Percentiles rank a stretch among this genome's conserved stretches.
Conservation (phyloP, 2,113 vertebrate species). For the Azemiops feae region DNA sequence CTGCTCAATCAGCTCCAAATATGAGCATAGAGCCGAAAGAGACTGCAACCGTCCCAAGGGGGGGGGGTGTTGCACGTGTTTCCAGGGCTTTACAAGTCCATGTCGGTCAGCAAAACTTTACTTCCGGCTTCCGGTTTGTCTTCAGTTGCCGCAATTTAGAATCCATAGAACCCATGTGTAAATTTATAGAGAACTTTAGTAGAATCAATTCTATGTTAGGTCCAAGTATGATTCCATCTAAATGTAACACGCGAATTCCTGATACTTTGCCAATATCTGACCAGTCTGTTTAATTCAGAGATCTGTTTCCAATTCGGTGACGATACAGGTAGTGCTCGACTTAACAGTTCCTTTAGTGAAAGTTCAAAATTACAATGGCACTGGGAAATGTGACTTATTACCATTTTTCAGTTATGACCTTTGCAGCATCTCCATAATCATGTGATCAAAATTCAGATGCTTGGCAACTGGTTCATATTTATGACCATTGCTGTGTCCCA, state of each 20-base stretch:
- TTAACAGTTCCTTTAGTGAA: background rate
- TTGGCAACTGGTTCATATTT: too few relatives aligned
- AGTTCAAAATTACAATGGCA: background rate
- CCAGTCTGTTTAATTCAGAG: background rate
- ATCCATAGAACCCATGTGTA: background rate
- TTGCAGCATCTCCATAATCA: too few relatives aligned
- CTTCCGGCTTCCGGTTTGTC: background rate
- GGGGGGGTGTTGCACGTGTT: background rate
- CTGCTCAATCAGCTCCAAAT: slow-evolving; percentile 74
- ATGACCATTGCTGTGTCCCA: too few relatives aligned
- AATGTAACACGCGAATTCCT: background rate
- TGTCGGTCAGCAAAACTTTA: background rate
- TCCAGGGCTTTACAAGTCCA: background rate
- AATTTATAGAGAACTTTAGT: background rate
- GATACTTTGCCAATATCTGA: background rate
- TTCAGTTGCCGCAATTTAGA: background rate
- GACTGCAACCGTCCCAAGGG: too few relatives aligned
- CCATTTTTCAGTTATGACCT: too few relatives aligned
- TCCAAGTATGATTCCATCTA: background rate
- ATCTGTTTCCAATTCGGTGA: background rate
- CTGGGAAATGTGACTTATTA: too few relatives aligned
- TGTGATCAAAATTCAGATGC: too few relatives aligned
- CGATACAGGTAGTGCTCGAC: background rate
- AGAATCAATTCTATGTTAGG: background rate
- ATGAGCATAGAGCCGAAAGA: slow-evolving; percentile 71